These are phyloP conservation scores for Podarcis muralis DNA, from an alignment of 2,113 vertebrate genomes.

Conservation along the genomic window DNA sequence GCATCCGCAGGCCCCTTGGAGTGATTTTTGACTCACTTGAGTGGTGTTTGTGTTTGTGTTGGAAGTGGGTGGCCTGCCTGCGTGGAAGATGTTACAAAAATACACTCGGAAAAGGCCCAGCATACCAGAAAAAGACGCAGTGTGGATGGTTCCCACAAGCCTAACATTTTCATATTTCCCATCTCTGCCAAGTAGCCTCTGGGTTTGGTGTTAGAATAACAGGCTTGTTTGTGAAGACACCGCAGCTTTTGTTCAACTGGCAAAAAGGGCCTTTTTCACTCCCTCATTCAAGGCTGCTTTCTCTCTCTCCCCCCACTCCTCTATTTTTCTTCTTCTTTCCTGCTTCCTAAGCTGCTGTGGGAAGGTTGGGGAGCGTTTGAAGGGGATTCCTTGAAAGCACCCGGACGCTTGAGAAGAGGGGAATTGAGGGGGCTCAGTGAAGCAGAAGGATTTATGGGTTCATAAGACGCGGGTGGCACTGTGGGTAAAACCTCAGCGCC, in stretches of 20 bases:
- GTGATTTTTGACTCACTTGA: neutral
- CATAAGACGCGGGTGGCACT: too few species aligned
- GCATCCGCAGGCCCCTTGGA: neutral
- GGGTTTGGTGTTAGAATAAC: constrained; percentile 68
- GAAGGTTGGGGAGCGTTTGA: constrained; percentile 40
- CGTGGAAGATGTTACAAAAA: constrained; percentile 57
- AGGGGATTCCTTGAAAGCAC: accelerated
- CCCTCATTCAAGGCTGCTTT: constrained; percentile 45
- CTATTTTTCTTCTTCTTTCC: neutral
- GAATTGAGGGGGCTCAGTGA: too few species aligned
- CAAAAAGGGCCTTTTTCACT: constrained; percentile 61
- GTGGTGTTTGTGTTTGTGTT: constrained; percentile 25
- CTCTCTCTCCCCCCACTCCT: neutral
- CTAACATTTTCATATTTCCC: constrained; percentile 72
- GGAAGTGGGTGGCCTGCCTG: constrained; percentile 39
- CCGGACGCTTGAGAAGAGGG: neutral
- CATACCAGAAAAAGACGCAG: constrained; percentile 37
- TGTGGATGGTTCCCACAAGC: constrained; percentile 59
- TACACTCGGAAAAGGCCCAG: neutral
- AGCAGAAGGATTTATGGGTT: neutral
- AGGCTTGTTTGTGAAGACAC: constrained; percentile 66
- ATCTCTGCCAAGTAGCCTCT: constrained; percentile 72
- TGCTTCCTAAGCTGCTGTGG: constrained; percentile 47
- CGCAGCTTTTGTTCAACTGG: constrained; percentile 67
- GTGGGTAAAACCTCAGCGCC: too few species aligned